phyloP scores from a whole-genome alignment of 2,888 invertebrate genomes.

The Hirtodrosophila alboralis region DNA sequence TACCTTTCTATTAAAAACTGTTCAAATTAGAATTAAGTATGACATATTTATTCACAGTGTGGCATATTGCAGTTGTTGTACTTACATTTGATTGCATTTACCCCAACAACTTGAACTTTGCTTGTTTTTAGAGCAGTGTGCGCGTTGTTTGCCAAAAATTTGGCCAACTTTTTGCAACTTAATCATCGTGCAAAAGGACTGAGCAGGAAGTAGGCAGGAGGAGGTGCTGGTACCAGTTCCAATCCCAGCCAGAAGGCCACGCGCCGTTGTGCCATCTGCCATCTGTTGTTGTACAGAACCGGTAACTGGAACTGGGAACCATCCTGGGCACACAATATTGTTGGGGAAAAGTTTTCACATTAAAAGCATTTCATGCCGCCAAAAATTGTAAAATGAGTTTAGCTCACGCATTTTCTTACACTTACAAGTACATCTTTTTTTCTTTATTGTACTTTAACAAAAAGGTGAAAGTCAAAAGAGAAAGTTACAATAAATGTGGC shows the following conservation, averaged over 20 bases:
- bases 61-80: conserved; percentile 61
- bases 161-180: conserved; percentile 71
- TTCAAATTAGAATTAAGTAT: not conserved
- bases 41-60: conserved; percentile 1
- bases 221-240: conserved; percentile 27
- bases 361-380: conserved; percentile 70
- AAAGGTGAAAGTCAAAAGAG: conserved; percentile 40
- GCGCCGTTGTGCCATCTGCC: conserved; percentile 62
- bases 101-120: conserved; percentile 57
- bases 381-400: conserved; percentile 70
- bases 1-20: no score
- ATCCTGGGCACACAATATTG: conserved; percentile 38
- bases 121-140: conserved; percentile 29
- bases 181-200: conserved; percentile 50
- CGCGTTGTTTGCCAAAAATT: conserved; percentile 59
- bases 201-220: not conserved
- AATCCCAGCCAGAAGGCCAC: conserved; percentile 32
- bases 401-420: conserved; percentile 48
- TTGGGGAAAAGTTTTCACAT: conserved; percentile 69
- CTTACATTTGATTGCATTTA: conserved; percentile 71
- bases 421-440: conserved; percentile 8
- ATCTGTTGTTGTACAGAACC: conserved; percentile 33
- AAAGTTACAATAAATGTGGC: conserved; percentile 29
- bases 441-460: not conserved
- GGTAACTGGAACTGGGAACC: conserved; percentile 19